Conservation (phyloP, 2,113 vertebrate genomes). For the Ia io region DNA sequence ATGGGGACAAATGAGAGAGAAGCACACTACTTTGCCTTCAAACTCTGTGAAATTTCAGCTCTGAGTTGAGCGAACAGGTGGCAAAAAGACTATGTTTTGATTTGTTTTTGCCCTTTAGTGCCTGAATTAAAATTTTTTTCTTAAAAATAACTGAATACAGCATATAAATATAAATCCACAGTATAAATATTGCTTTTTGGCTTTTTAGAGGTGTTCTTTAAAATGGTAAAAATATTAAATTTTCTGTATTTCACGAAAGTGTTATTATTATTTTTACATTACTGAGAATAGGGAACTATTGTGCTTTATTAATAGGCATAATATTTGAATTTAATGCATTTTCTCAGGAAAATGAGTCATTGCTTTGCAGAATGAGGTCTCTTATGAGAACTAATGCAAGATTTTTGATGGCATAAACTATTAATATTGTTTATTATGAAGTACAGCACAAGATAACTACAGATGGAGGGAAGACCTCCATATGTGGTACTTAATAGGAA, state of each 20-base stretch:
- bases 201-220: conserved; percentile 48
- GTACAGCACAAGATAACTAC: conserved; percentile 63
- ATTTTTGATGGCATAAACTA: conserved; percentile 69
- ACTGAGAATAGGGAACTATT: neutral
- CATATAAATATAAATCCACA: conserved; percentile 65
- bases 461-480: conserved; percentile 75
- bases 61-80: conserved; percentile 81
- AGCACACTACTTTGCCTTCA: conserved; percentile 73
- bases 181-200: conserved; percentile 53
- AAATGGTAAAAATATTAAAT: conserved; percentile 42
- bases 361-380: conserved; percentile 60
- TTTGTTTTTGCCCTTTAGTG: conserved; percentile 69
- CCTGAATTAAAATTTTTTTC: conserved; percentile 79
- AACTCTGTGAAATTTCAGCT: conserved; percentile 77
- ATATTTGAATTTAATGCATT: conserved; percentile 51
- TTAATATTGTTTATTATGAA: conserved; percentile 72
- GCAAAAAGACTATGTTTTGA: conserved; percentile 79
- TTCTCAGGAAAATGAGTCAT: conserved; percentile 51
- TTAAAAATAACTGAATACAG: conserved; percentile 73
- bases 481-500: conserved; percentile 70
- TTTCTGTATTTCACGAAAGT: conserved; percentile 3
- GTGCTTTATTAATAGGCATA: conserved; percentile 41
- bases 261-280: neutral
- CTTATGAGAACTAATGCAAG: conserved; percentile 54
- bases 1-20: conserved; percentile 79